Conservation (phyloP, 2,888 invertebrate genomes). For the Aleiodes leptofemur region DNA sequence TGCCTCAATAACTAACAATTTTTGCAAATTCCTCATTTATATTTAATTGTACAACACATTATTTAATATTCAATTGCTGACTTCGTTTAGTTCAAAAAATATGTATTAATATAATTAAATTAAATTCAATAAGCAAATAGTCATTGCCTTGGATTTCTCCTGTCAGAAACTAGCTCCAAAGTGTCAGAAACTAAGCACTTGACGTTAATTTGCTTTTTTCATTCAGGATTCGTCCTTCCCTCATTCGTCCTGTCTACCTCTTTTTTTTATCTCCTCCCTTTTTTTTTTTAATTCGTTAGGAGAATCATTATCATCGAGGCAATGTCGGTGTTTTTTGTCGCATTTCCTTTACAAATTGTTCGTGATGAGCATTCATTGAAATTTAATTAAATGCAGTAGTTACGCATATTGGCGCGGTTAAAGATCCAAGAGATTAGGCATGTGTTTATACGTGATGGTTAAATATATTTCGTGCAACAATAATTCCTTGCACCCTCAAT, state of each 20-base stretch:
- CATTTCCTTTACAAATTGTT: conserved; percentile 18
- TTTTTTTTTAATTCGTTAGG: not conserved
- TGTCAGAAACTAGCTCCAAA: too few species aligned
- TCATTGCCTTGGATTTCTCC: too few species aligned
- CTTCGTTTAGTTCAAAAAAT: too few species aligned
- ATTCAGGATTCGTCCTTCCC: not conserved
- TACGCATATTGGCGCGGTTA: not conserved
- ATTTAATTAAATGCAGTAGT: not conserved
- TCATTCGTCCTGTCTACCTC: not conserved
- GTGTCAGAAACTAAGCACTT: too few species aligned
- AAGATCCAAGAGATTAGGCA: conserved; percentile 19
- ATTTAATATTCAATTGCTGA: too few species aligned
- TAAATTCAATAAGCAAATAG: too few species aligned
- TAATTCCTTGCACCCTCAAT: conserved; percentile 2
- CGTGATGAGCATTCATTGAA: conserved; percentile 27
- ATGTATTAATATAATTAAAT: too few species aligned
- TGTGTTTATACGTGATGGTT: conserved; percentile 26
- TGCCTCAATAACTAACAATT: too few species aligned
- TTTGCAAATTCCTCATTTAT: too few species aligned
- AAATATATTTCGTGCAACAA: conserved; percentile 9
- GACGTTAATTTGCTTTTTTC: too few species aligned
- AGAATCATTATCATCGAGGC: not conserved
- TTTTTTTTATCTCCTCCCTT: not conserved
- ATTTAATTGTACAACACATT: too few species aligned
- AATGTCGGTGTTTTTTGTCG: conserved; percentile 20